These are phyloP conservation scores for Myiozetetes cayanensis DNA, from an alignment of 2,113 vertebrate genomes.

Conservation along the genomic window DNA sequence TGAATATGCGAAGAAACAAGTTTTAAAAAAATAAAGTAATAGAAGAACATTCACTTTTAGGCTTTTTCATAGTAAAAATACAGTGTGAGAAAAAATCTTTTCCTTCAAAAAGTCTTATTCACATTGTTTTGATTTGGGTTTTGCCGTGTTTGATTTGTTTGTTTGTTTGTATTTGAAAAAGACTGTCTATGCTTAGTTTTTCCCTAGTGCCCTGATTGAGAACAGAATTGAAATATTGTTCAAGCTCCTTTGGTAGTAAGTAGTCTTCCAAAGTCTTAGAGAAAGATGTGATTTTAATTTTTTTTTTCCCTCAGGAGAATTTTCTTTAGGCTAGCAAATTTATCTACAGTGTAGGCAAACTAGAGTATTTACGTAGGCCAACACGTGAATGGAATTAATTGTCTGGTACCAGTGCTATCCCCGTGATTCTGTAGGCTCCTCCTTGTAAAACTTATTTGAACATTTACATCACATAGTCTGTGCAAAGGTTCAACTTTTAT, in stretches of 20 bases:
- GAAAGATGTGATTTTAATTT: neutral
- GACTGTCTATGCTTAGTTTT: neutral
- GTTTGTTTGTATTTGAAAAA: neutral
- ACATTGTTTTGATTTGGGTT: fast-evolving
- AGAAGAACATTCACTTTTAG: neutral
- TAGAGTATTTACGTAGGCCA: neutral
- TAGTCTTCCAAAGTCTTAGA: neutral
- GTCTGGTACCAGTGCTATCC: neutral
- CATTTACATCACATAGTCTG: neutral
- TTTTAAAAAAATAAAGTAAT: fast-evolving
- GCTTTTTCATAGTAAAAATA: neutral
- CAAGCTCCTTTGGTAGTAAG: neutral
- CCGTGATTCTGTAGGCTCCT: neutral
- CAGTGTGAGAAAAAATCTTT: neutral
- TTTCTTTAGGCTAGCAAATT: neutral
- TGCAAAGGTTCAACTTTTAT: neutral
- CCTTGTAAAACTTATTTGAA: neutral
- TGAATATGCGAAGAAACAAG: neutral
- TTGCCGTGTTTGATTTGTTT: neutral
- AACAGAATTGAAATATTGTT: neutral
- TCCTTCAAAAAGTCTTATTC: neutral
- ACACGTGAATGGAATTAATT: neutral
- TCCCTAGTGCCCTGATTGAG: neutral
- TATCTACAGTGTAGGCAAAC: neutral
- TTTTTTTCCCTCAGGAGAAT: neutral